A percentile compares a stretch with the other conserved stretches of the same genome.
Evolutionary conservation across 2,113 vertebrate genomes (phyloP).

Genomic region (Corythornis cristatus): DNA sequence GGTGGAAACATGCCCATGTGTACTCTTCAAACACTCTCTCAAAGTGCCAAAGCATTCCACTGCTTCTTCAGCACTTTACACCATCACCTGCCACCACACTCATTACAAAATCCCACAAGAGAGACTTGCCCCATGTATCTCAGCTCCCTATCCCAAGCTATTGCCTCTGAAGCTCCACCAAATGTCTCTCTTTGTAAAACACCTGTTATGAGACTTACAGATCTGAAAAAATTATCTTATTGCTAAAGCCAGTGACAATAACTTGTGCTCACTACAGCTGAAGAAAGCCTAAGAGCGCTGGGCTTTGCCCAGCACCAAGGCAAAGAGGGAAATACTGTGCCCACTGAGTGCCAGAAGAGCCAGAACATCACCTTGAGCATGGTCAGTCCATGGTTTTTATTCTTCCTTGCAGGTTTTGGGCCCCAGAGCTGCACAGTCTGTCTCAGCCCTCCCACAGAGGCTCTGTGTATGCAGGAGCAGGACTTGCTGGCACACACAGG

Average conservation of each 20-base stretch:
- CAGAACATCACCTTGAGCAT: background rate
- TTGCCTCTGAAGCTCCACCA: background rate
- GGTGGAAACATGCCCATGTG: background rate
- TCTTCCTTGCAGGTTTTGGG: background rate
- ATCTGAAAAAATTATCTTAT: background rate
- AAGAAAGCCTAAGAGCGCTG: background rate
- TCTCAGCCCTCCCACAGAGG: background rate
- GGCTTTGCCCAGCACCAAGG: background rate
- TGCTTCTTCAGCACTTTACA: background rate
- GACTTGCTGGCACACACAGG: background rate
- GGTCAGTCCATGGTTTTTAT: background rate
- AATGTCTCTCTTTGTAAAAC: background rate
- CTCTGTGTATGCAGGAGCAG: background rate
- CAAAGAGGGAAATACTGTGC: background rate
- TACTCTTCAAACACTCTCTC: background rate
- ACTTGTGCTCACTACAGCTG: background rate
- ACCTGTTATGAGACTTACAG: background rate
- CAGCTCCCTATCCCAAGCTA: background rate
- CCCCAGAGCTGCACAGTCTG: background rate
- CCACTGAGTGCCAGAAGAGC: background rate
- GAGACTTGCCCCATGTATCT: background rate
- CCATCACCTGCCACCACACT: background rate
- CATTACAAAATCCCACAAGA: background rate
- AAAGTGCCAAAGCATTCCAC: background rate
- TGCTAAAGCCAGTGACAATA: background rate